A percentile compares a stretch with the other conserved stretches of the same genome.
These are phyloP conservation scores for Nemoura dubitans DNA, from an alignment of 2,888 invertebrate genomes.

Conservation along the genomic window DNA sequence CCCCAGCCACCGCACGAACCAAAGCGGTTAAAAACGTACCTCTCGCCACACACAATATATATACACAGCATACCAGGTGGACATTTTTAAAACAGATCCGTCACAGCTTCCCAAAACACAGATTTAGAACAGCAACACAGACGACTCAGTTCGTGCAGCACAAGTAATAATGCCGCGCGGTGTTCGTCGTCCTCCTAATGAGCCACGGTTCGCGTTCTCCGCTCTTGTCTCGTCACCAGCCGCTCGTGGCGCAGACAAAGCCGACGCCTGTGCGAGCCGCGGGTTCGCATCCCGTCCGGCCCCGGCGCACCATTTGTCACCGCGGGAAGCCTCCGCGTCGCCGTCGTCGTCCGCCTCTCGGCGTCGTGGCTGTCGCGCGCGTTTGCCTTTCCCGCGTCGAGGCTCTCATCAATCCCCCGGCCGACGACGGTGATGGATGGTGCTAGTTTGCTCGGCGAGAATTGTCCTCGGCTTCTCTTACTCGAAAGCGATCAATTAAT, in stretches of 20 bases:
- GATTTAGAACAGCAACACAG: constrained; percentile 42
- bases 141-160: no score
- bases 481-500: no score
- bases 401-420: neutral
- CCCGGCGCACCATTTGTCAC: constrained; percentile 30
- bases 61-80: constrained; percentile 24
- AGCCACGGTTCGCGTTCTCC: neutral
- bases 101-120: neutral
- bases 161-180: neutral
- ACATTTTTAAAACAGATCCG: neutral
- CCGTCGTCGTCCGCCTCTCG: neutral
- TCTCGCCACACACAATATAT: neutral
- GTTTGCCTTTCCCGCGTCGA: neutral
- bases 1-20: no score
- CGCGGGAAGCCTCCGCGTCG: neutral
- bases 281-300: neutral
- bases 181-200: constrained; percentile 21
- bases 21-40: neutral
- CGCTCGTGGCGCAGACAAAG: neutral
- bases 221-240: constrained; percentile 12
- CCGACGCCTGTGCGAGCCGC: neutral
- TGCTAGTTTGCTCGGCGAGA: neutral
- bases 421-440: neutral
- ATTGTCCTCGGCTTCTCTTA: neutral
- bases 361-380: neutral